Evolutionary conservation across 2,113 vertebrate genomes (phyloP).

Genomic region (Felis catus): DNA sequence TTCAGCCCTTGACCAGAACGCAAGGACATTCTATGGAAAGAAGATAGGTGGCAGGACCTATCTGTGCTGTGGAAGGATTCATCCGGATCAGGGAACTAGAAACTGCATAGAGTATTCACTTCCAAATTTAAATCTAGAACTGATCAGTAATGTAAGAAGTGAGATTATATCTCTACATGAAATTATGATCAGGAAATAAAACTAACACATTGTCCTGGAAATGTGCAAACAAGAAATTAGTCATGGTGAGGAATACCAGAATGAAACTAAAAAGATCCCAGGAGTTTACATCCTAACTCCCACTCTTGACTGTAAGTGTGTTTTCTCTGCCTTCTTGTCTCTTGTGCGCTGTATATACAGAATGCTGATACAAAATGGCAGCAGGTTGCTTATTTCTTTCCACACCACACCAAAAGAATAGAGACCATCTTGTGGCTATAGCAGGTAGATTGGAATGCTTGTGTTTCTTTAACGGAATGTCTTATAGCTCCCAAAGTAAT

Average conservation of each 20-base stretch:
- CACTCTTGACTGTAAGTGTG: background rate
- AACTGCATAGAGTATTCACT: background rate
- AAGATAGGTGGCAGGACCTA: background rate
- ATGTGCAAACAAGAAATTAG: background rate
- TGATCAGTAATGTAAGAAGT: background rate
- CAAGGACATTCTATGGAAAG: background rate
- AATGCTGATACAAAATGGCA: background rate
- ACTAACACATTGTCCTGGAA: background rate
- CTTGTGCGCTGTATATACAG: background rate
- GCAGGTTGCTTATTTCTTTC: background rate
- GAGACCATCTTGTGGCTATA: background rate
- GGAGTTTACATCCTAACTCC: background rate
- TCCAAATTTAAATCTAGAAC: background rate
- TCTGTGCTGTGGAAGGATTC: background rate
- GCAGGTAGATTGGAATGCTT: background rate
- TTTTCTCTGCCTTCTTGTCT: background rate
- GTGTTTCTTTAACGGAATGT: background rate
- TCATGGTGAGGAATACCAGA: background rate
- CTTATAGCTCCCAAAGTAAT: background rate
- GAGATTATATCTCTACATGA: background rate
- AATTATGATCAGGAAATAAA: conserved; percentile 24
- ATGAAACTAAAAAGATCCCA: background rate
- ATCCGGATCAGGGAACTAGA: background rate
- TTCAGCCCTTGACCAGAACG: background rate
- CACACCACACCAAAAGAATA: background rate